Conservation (phyloP, 2,113 vertebrate genomes). For the Trematocara variabile region DNA sequence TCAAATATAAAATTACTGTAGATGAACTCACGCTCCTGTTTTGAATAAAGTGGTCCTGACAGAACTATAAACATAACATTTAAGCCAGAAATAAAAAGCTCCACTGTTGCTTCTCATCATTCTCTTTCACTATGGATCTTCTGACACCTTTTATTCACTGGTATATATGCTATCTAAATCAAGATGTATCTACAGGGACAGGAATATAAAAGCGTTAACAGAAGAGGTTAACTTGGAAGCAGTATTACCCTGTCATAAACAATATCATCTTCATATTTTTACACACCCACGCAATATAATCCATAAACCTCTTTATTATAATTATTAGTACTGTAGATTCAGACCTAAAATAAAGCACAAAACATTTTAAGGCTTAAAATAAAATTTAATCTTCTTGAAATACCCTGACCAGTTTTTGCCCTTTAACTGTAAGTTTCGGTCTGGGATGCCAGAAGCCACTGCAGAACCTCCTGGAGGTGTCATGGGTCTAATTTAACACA, state of each 20-base stretch:
- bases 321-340: not conserved
- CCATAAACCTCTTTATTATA: not conserved
- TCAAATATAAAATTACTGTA: not conserved
- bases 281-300: not conserved
- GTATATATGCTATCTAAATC: not conserved
- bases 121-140: not conserved
- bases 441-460: not conserved
- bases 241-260: not conserved
- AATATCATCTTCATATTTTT: not conserved
- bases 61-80: not conserved
- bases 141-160: not conserved
- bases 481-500: constrained; percentile 36
- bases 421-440: not conserved
- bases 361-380: not conserved
- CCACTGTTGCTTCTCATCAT: not conserved
- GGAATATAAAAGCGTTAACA: not conserved
- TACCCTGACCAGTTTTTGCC: constrained; percentile 21
- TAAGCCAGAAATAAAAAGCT: not conserved
- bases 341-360: not conserved
- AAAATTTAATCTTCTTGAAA: constrained; percentile 25
- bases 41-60: not conserved
- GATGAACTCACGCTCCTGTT: not conserved
- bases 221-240: not conserved
- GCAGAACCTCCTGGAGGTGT: constrained; percentile 8
- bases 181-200: not conserved